Evolutionary conservation across 2,113 vertebrate species (phyloP), one percentile per base, ranked within the genome.

Genomic region (Petrocephalus microphthalmus): DNA sequence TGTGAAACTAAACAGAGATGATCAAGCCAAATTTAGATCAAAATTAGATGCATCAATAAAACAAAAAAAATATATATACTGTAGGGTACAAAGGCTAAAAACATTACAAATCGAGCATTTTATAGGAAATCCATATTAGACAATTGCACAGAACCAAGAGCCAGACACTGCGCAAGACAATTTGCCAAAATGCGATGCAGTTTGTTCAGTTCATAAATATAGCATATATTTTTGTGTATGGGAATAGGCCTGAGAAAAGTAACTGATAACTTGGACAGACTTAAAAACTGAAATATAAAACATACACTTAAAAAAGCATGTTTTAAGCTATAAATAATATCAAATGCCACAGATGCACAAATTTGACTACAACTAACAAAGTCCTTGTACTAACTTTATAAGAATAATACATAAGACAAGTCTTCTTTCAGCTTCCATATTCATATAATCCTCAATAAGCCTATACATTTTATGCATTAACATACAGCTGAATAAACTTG

Each of bases 161-260:
- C 90, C 87, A 17, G 81, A 91, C 91, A 90, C 83, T 86, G 90
- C 91, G 92, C 91, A 87, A 89, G 90, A 89, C 67, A 29, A 89
- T 74, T 88, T 83, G 88, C 90, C 90, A 89, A 64, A 87, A 92
- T 87, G 85, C 87, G 89, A 91, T 88, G 90, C 91, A 91, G 91
- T 89, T 82, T 88, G 89, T 90, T 42, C 56, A 89, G 37, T 89
- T 90, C 89, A 91, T 92, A 90, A 89, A 89, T 93, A 94, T 92
- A 94, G 93, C 92, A 84, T 78, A 15, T 42, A 81, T 81, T 6
- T 29, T 42, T 13, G 17, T 33, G 91, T 91, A 92, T 91, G 91
- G 91, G 91, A 91, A 94, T 93, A 94, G 94, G 94, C 94, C 93
- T 89, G 87, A 89, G 87, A 91, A 91, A 92, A 89, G 81, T 88